Base-by-base conservation (phyloP, 2,888 invertebrate species). In the Patella pellucida region DNA sequence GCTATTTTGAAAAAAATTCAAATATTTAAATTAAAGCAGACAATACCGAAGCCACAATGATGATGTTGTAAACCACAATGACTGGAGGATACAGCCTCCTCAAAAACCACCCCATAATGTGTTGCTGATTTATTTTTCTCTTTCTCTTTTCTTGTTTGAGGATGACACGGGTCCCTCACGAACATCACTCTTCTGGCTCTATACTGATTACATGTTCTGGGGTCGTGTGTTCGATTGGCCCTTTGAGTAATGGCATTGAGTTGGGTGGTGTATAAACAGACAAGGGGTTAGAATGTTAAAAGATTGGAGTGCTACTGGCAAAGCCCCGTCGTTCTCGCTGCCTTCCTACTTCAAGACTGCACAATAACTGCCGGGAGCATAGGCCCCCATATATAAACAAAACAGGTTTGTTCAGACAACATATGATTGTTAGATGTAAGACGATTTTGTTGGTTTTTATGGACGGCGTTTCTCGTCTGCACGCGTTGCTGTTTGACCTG, bases 301-400 rank as follows among this genome's bases (percentile, higher is more conserved):
- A 62, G 62, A 62, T 62, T 62, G 62, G 62, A 62, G 62, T 62
- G 62, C 23, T 41, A 19, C 23, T 62, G 23, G 19, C 23, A 62
- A 14, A 23, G 19, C 23, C 23, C 23, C 23, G 62, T 23, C 23
- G 23, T 62, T 62, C 62, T 62, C 23, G 62, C 62, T 23, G 23
- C 23, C 62, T 23, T 23, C 9, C 62, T 23, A 23, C 62, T 62
- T 62, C 62, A 62, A 62, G 23, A 19, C 23, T 23, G 23, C 23
- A 62, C 62, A 62, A 62, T 62, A 62, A 62, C 19, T 23, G 62
- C 62, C 62, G 62, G 62, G 62, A 62, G 62, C 62, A 62, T 19
- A 62, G 19, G 62, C 62, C 62, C 62, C 62, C 62, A 62, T 62
- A 62, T 62, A 62, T 62, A 62, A 62, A 62, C 62, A 62, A 23